Evolutionary conservation across 1,140 invertebrate species (phyloP).

Genomic region (Aricia agestis): DNA sequence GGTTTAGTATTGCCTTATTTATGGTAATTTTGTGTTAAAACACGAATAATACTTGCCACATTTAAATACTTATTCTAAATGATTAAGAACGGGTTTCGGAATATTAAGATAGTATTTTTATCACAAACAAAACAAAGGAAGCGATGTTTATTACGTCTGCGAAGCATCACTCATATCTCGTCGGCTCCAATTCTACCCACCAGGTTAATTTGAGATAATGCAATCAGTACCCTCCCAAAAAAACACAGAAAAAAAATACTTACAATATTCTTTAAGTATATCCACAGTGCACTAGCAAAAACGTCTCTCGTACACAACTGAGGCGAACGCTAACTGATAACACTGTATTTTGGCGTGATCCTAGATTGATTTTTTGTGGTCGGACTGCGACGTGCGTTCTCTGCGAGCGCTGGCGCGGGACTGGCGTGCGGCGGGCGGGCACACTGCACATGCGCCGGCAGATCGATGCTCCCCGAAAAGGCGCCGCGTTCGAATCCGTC

Average conservation of each 20-base stretch:
- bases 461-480: background rate
- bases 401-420: too few relatives aligned
- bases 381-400: background rate
- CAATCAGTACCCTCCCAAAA: background rate
- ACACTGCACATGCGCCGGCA: background rate
- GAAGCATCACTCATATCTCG: background rate
- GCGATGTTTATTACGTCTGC: background rate
- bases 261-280: background rate
- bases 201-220: background rate
- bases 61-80: background rate
- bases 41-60: background rate
- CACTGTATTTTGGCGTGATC: background rate
- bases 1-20: background rate
- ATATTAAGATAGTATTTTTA: conserved; percentile 1
- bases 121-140: background rate
- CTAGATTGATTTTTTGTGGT: background rate
- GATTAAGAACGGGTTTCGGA: background rate
- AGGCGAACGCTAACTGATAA: background rate
- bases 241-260: background rate
- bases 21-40: background rate
- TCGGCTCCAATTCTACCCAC: background rate
- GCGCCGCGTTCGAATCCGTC: background rate
- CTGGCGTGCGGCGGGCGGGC: background rate
- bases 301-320: background rate
- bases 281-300: background rate